Evolutionary conservation across 30 jellyfish, hydroid and myxozoan species (phyloP), one percentile per base, ranked within the genome.

Genomic region (Chironex yamaguchii): DNA sequence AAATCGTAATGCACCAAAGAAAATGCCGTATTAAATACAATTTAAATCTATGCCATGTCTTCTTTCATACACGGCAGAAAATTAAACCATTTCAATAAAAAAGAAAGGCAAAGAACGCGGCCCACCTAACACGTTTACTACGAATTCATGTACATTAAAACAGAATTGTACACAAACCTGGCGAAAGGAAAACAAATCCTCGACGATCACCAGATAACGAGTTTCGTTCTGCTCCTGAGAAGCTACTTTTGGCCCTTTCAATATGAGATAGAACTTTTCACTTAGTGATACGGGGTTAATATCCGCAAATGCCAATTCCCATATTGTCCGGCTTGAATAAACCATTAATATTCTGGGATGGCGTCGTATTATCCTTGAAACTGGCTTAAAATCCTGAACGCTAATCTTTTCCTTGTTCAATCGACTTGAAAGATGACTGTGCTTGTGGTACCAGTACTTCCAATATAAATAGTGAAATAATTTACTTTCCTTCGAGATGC

Each of bases 281-380:
- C 51, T 91, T 51, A 58, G 30, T 24, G 96, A 96, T 58, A 25
- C 29, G 30, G 79, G 96, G 27, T 82, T 85, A 23, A 51, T 35
- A 9, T 91, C 92, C 31, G 86, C 76, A 29, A 91, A 74, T 0
- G 95, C 98, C 72, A 91, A 84, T 35, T 79, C 91, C 98, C 98
- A 91, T 6, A 91, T 91, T 29, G 96, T 67, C 52, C 67, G 69
- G 68, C 49, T 66, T 29, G 94, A 78, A 75, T 91, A 91, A 0
- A 91, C 68, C 11, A 79, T 68, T 13, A 84, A 65, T 34, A 82
- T 86, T 48, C 73, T 81, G 1, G 96, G 98, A 25, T 72, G 53
- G 11, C 90, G 33, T 14, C 34, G 54, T 12, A 87, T 36, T 9
- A 79, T 27, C 73, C 98, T 84, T 34, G 77, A 12, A 24, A 86